Evolutionary conservation across 2,113 vertebrate genomes (phyloP).

Genomic region (Microcebus griseorufus): DNA sequence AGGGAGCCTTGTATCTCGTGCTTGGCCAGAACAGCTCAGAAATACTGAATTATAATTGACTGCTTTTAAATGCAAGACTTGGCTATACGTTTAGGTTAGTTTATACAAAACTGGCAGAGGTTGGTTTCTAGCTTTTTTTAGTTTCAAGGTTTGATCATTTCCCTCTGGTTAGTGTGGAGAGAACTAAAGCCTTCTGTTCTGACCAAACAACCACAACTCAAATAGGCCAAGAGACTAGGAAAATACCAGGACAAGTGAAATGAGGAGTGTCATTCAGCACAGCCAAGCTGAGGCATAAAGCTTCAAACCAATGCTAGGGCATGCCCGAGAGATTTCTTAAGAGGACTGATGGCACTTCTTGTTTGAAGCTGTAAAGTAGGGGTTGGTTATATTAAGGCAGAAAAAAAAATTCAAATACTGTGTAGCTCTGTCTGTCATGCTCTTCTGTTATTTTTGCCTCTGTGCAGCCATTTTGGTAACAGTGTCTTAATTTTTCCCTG

Average conservation of each 20-base stretch:
- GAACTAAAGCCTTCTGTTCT: slow-evolving; percentile 72
- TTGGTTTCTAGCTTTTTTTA: slow-evolving; percentile 68
- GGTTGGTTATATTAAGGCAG: not conserved
- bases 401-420: not conserved
- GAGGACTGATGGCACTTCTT: not conserved
- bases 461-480: not conserved
- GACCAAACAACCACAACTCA: slow-evolving; percentile 72
- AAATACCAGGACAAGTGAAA: slow-evolving; percentile 65
- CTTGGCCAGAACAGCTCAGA: slow-evolving; percentile 31
- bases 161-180: slow-evolving; percentile 62
- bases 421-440: not conserved
- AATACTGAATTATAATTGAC: slow-evolving; percentile 34
- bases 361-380: not conserved
- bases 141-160: slow-evolving; percentile 70
- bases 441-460: not conserved
- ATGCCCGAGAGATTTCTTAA: not conserved
- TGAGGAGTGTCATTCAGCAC: not conserved
- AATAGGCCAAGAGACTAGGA: slow-evolving; percentile 59
- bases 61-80: slow-evolving; percentile 55
- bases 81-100: slow-evolving; percentile 66
- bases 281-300: not conserved
- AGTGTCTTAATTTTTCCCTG: not conserved
- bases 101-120: slow-evolving; percentile 55
- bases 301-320: not conserved
- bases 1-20: not conserved